Evolutionary conservation across 2,113 vertebrate genomes (phyloP).

Genomic region (Alethe castanea): DNA sequence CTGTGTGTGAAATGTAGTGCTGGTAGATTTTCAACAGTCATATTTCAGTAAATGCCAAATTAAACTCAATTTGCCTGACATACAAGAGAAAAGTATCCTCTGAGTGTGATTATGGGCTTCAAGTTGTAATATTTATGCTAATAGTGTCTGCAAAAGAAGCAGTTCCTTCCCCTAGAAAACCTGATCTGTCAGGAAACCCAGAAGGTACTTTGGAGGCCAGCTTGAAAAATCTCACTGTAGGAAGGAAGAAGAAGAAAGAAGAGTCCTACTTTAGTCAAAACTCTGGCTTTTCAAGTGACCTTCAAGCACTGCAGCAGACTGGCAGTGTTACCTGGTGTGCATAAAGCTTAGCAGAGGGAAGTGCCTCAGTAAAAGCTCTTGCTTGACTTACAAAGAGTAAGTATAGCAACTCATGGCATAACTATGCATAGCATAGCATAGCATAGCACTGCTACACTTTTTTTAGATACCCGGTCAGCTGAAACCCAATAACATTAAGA

Average conservation of each 20-base stretch:
- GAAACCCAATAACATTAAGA: background rate
- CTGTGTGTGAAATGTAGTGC: background rate
- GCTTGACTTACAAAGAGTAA: background rate
- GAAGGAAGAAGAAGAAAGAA: background rate
- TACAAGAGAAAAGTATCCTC: background rate
- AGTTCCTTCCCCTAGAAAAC: background rate
- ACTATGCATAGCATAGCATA: background rate
- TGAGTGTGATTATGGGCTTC: background rate
- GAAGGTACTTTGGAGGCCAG: background rate
- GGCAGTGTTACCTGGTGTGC: background rate
- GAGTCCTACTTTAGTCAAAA: background rate
- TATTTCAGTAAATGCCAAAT: background rate
- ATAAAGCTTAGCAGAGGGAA: background rate
- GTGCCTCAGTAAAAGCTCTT: background rate
- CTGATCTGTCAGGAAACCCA: background rate
- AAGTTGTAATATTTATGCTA: background rate
- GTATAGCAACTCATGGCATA: background rate
- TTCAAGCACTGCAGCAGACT: background rate
- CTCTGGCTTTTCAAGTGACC: background rate
- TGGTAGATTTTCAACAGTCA: background rate
- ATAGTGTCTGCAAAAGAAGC: background rate
- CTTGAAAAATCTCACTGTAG: background rate
- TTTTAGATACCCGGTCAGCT: background rate
- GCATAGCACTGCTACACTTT: background rate
- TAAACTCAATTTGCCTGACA: background rate